A percentile compares a stretch with the other conserved stretches of the same genome.
Evolutionary conservation across 2,888 invertebrate genomes (phyloP).

Genomic region (Nineta flava): DNA sequence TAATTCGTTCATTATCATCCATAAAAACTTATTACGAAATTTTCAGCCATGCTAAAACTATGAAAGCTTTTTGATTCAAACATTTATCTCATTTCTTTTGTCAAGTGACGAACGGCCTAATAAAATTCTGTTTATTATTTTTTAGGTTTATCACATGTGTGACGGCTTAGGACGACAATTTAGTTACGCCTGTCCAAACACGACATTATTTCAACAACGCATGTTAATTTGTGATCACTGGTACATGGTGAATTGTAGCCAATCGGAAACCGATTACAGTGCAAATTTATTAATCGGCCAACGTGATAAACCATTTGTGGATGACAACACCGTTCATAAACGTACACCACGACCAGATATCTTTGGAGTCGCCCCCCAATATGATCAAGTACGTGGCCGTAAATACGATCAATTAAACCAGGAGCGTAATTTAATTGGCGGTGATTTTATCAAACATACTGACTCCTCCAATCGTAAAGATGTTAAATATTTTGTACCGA

Average conservation of each 20-base stretch:
- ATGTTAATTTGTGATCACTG: slow-evolving; percentile 70
- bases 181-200: slow-evolving; percentile 63
- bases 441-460: slow-evolving; percentile 28
- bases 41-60: background rate
- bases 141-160: slow-evolving; percentile 67
- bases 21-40: background rate
- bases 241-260: slow-evolving; percentile 70
- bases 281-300: slow-evolving; percentile 60
- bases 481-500: slow-evolving; percentile 30
- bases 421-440: slow-evolving; percentile 27
- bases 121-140: slow-evolving; percentile 4
- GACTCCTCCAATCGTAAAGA: slow-evolving; percentile 25
- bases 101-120: background rate
- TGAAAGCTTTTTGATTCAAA: background rate
- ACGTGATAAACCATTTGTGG: slow-evolving; percentile 52
- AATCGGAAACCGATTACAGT: slow-evolving; percentile 47
- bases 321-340: slow-evolving; percentile 36
- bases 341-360: slow-evolving; percentile 55
- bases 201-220: slow-evolving; percentile 62
- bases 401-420: slow-evolving; percentile 6
- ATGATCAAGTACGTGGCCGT: background rate
- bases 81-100: no score
- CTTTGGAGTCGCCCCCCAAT: slow-evolving; percentile 25
- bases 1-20: no score
- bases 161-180: slow-evolving; percentile 60